Percentiles rank a stretch among this genome's conserved stretches.
Conservation (phyloP, 1,140 invertebrate species). For the Zaprionus ornatus region DNA sequence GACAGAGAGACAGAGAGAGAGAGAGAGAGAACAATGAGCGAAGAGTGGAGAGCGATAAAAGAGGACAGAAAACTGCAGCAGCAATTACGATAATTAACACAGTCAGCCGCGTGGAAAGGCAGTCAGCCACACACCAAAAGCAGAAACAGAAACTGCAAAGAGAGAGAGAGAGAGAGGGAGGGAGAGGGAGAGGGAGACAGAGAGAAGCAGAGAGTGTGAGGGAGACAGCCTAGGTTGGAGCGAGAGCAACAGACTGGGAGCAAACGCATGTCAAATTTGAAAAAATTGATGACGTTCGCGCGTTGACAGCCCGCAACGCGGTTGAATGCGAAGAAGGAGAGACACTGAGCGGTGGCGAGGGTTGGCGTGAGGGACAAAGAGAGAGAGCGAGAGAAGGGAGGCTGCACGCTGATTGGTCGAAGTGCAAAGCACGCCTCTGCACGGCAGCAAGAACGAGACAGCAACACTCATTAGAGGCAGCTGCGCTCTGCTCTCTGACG, state of each 20-base stretch:
- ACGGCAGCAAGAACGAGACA: slow-evolving; percentile 33
- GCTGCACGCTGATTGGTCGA: slow-evolving; percentile 34
- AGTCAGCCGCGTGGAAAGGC: slow-evolving; percentile 67
- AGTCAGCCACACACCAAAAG: slow-evolving; percentile 33
- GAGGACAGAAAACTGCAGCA: slow-evolving; percentile 40
- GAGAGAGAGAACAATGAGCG: not conserved
- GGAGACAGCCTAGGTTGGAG: slow-evolving; percentile 4
- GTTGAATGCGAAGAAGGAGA: slow-evolving; percentile 9
- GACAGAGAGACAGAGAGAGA: slow-evolving; percentile 9
- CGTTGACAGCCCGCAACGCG: slow-evolving; percentile 67
- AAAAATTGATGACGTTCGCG: slow-evolving; percentile 79
- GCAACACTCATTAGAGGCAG: slow-evolving; percentile 61
- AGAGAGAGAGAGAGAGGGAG: slow-evolving; percentile 7
- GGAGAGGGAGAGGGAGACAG: not conserved
- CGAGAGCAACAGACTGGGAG: not conserved
- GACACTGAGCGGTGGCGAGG: not conserved
- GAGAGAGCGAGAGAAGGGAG: not conserved
- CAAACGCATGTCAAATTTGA: slow-evolving; percentile 79
- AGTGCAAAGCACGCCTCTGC: slow-evolving; percentile 48
- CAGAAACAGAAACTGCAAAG: slow-evolving; percentile 9
- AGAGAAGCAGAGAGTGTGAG: slow-evolving; percentile 14
- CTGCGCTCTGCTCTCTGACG: slow-evolving; percentile 57
- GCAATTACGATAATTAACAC: slow-evolving; percentile 82
- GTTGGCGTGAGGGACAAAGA: not conserved
- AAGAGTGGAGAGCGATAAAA: slow-evolving; percentile 35